Evolutionary conservation across 2,888 invertebrate species (phyloP), one percentile per base, ranked within the genome.

Genomic region (Achlya flavicornis): DNA sequence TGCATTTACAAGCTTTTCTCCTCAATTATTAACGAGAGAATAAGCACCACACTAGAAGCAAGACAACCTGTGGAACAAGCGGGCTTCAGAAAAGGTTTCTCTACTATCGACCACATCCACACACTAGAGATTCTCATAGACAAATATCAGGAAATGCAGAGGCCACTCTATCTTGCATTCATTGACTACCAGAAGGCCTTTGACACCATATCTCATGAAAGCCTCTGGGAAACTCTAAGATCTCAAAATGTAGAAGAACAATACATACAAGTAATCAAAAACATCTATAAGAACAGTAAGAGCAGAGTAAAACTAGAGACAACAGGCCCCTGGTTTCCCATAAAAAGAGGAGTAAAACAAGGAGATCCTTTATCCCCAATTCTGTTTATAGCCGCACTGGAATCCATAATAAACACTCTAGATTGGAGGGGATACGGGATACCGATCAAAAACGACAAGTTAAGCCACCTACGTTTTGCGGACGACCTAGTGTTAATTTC

Each of bases 21-120:
- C 7, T 3, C 35, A 32, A 58, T 58, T 3, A 1, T 58, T 4
- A 33, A 26, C 12, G 14, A 12, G n/a, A 58, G 35, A 33, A 58
- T 58, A 7, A n/a, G n/a, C n/a, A 6, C 33, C 7, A 58, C 32
- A 14, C 4, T 58, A 8, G 58, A 58, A 58, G 4, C n/a, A 33
- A 32, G 33, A 12, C 63, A 68, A 65, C 58, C 62, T 3, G 58
- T 65, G 4, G 63, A 65, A 63, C 64, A 67, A 33, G 58, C 65
- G 33, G 62, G 64, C 35, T 64, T 63, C 60, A 43, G 66, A 58
- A 43, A 57, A 63, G 64, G 63, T 12, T 68, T 62, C 19, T 62
- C 62, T n/a, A 65, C 61, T 3, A 43, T 66, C 11, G 66, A 69
- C 38, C 65, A 69, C 46, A 66, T 69, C 11, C 66, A 66, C 57